phyloP scores from a whole-genome alignment of 2,113 vertebrate species.

The Hypanus sabinus region DNA sequence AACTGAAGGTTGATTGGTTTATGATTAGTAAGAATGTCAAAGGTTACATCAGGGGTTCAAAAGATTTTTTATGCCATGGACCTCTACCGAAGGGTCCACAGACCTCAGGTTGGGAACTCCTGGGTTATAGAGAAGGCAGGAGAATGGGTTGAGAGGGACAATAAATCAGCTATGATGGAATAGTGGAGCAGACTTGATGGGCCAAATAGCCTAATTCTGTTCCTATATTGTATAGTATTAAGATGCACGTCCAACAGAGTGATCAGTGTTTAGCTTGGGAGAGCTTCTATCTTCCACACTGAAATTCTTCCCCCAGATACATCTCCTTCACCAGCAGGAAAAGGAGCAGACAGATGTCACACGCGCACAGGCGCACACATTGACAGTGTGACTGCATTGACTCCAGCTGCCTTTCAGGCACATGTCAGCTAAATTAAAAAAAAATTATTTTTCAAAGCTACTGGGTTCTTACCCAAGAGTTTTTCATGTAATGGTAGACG shows the following conservation, averaged over 20 bases:
- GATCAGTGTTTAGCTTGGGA: neutral
- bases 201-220: no score
- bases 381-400: slow-evolving; percentile 12
- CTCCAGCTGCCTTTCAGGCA: slow-evolving; percentile 14
- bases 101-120: no score
- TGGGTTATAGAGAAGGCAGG: no score
- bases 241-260: neutral
- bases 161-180: no score
- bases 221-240: no score
- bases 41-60: no score
- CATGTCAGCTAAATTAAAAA: slow-evolving; percentile 11
- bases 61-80: no score
- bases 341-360: slow-evolving; percentile 3
- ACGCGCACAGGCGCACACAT: neutral
- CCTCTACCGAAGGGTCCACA: no score
- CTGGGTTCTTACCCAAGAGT: slow-evolving; percentile 26
- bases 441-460: slow-evolving; percentile 31
- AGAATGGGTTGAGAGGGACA: no score
- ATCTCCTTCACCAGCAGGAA: neutral
- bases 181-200: no score
- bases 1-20: no score
- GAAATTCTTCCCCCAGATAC: neutral
- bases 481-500: slow-evolving; percentile 50
- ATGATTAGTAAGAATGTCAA: no score
- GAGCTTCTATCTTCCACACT: neutral